These are phyloP conservation scores for Drosophila formosana DNA, from an alignment of 2,888 invertebrate species.

Conservation along the genomic window DNA sequence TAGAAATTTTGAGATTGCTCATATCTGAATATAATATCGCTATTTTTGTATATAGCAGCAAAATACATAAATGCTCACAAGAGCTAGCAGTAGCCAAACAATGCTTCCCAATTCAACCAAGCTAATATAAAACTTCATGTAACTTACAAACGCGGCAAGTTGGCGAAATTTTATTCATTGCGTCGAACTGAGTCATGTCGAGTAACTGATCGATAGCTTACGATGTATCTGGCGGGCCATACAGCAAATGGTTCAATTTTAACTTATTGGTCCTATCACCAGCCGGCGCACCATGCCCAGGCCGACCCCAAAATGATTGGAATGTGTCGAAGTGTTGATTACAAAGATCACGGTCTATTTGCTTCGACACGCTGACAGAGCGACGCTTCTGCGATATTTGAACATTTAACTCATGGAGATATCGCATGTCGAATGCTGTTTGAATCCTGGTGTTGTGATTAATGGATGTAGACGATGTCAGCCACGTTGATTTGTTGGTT, in stretches of 20 bases:
- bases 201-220: slow-evolving; percentile 52
- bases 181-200: slow-evolving; percentile 3
- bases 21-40: slow-evolving; percentile 12
- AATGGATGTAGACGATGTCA: slow-evolving; percentile 19
- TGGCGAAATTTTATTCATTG: slow-evolving; percentile 72
- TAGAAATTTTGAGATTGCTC: slow-evolving; percentile 6
- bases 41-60: slow-evolving; percentile 13
- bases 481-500: slow-evolving; percentile 36
- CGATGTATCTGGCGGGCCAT: slow-evolving; percentile 78
- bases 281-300: slow-evolving; percentile 87
- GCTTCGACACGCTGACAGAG: slow-evolving; percentile 78
- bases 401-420: slow-evolving; percentile 86
- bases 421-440: slow-evolving; percentile 84
- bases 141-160: slow-evolving; percentile 81
- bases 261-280: slow-evolving; percentile 82
- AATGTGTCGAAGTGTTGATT: slow-evolving; percentile 91
- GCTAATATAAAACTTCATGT: slow-evolving; percentile 72
- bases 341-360: slow-evolving; percentile 88
- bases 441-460: slow-evolving; percentile 60
- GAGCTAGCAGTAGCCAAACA: slow-evolving; percentile 1
- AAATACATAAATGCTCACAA: slow-evolving; percentile 21
- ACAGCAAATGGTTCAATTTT: slow-evolving; percentile 85
- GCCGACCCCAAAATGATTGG: slow-evolving; percentile 92
- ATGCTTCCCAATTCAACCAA: not conserved
- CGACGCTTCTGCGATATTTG: slow-evolving; percentile 86